Percentiles rank a stretch among this genome's conserved stretches.
Evolutionary conservation across 2,113 vertebrate species (phyloP).

Genomic region (Vicugna pacos): DNA sequence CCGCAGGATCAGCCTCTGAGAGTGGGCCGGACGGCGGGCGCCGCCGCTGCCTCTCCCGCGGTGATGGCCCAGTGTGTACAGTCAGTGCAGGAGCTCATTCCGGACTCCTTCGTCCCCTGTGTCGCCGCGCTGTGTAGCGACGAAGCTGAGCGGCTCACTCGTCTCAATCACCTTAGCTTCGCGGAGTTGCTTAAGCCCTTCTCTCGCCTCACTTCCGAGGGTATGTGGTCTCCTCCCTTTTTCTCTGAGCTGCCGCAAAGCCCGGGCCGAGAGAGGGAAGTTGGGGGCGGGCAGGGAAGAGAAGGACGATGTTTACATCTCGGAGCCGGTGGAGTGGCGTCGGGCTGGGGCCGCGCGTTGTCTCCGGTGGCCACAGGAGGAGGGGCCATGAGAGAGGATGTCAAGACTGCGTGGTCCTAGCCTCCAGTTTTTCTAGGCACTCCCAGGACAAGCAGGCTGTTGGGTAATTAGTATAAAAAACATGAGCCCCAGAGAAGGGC

Average conservation of each 20-base stretch:
- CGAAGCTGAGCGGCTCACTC: conserved; percentile 94
- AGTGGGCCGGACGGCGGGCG: conserved; percentile 58
- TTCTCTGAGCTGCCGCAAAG: not conserved
- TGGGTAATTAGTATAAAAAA: not conserved
- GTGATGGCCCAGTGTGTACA: conserved; percentile 97
- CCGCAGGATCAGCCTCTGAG: not conserved
- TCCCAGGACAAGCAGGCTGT: accelerated
- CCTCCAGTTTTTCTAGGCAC: not conserved
- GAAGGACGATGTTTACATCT: conserved; percentile 38
- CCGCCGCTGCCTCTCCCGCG: conserved; percentile 53
- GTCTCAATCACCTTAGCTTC: conserved; percentile 96
- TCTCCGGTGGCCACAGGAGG: not conserved
- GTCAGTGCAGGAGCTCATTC: conserved; percentile 97
- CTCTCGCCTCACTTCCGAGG: conserved; percentile 97
- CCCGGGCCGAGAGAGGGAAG: not conserved
- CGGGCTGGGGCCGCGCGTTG: not conserved
- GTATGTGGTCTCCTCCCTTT: conserved; percentile 85
- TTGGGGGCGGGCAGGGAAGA: not conserved
- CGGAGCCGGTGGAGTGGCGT: not conserved
- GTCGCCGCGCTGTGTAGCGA: conserved; percentile 97
- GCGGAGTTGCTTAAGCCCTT: conserved; percentile 96
- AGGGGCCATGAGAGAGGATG: not conserved
- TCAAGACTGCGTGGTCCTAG: not conserved
- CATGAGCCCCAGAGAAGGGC: not conserved
- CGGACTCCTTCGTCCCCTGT: conserved; percentile 97